Percentiles rank a stretch among this genome's conserved stretches.
Conservation (phyloP, 2,113 vertebrate genomes). For the Fulmarus glacialis region DNA sequence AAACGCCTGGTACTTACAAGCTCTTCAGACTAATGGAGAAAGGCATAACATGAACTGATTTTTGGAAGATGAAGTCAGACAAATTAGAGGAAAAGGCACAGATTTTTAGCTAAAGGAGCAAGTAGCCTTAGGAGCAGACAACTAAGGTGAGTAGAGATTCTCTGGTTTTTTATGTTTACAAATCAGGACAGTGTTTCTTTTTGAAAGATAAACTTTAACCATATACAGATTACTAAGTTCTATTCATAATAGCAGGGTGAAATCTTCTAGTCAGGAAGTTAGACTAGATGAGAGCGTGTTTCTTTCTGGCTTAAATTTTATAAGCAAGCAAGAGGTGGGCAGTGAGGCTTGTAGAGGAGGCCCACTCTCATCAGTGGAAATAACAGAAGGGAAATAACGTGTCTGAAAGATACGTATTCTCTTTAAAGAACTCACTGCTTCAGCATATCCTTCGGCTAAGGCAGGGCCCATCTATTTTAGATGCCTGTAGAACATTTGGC, state of each 20-base stretch:
- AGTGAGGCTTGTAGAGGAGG: background rate
- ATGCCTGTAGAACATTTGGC: background rate
- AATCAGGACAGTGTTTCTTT: background rate
- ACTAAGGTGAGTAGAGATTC: background rate
- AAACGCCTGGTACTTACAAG: background rate
- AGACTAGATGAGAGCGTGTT: background rate
- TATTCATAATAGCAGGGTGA: background rate
- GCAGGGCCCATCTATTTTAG: background rate
- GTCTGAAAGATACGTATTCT: background rate
- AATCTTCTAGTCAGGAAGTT: background rate
- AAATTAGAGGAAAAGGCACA: background rate
- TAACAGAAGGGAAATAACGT: background rate
- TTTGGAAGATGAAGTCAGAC: background rate
- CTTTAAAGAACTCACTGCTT: background rate
- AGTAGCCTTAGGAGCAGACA: background rate
- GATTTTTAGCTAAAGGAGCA: background rate
- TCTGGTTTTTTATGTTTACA: background rate
- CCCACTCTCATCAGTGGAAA: background rate
- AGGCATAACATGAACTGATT: background rate
- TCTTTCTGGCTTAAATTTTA: background rate
- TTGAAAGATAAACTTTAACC: background rate
- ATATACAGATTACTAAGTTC: background rate
- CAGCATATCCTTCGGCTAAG: background rate
- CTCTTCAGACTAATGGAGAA: background rate
- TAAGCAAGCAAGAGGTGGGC: background rate